These are phyloP conservation scores for Megalops atlanticus DNA, from an alignment of 2,113 vertebrate species.

Conservation along the genomic window DNA sequence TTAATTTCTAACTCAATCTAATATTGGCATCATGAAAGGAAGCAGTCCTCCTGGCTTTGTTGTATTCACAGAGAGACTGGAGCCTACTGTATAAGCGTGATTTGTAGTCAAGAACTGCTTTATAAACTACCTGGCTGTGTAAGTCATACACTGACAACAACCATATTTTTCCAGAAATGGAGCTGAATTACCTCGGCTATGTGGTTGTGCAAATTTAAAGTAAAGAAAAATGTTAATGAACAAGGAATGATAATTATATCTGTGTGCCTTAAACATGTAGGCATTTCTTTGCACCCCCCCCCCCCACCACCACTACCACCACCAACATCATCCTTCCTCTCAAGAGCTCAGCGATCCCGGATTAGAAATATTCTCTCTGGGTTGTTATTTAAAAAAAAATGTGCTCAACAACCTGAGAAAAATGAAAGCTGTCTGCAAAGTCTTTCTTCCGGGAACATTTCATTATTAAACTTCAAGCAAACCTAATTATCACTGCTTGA, in stretches of 20 bases:
- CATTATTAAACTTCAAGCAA: slow-evolving; percentile 11
- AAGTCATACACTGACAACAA: background rate
- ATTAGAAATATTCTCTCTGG: background rate
- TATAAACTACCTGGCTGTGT: background rate
- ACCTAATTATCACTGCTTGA: slow-evolving; percentile 22
- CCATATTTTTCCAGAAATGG: background rate
- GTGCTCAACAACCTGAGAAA: slow-evolving; percentile 1
- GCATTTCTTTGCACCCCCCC: background rate
- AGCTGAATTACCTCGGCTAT: background rate
- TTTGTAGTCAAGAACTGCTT: background rate
- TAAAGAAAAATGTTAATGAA: background rate
- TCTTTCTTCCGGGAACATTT: slow-evolving; percentile 5
- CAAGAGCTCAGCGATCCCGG: background rate
- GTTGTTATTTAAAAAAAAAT: background rate
- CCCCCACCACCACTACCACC: too few species aligned
- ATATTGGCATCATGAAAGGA: background rate
- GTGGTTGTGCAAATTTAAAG: too few species aligned
- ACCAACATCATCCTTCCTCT: too few species aligned
- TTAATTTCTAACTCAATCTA: background rate
- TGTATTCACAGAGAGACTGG: background rate
- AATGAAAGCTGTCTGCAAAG: slow-evolving; percentile 10
- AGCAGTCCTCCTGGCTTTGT: too few species aligned
- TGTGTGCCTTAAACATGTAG: background rate
- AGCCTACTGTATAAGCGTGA: background rate
- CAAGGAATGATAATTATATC: background rate